These are phyloP conservation scores for Bombus fervidus DNA, from an alignment of 1,140 invertebrate species.

Conservation along the genomic window DNA sequence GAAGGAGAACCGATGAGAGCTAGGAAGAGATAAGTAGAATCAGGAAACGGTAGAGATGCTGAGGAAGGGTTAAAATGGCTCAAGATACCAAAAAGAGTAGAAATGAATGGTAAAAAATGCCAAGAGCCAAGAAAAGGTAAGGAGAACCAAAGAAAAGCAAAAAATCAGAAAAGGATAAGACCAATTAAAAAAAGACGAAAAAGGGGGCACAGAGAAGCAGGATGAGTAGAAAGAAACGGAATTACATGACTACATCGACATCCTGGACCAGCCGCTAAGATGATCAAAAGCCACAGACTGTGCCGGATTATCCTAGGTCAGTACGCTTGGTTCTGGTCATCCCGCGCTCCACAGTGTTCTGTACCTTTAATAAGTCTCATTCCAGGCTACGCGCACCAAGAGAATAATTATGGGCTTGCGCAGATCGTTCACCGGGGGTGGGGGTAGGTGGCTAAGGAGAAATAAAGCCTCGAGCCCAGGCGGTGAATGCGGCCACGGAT, in stretches of 20 bases:
- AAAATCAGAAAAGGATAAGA: background rate
- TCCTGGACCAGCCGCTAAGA: background rate
- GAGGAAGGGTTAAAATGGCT: background rate
- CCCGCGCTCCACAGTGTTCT: background rate
- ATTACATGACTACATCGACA: background rate
- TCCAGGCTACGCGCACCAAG: constrained; percentile 73
- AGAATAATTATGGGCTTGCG: constrained; percentile 82
- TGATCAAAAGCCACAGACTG: background rate
- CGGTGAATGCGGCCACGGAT: constrained; percentile 61
- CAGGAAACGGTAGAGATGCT: background rate
- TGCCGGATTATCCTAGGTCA: constrained; percentile 19
- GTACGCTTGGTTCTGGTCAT: constrained; percentile 10
- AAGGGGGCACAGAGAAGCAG: background rate
- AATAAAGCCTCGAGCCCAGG: constrained; percentile 63
- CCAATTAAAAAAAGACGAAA: background rate
- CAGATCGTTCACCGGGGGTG: constrained; percentile 68
- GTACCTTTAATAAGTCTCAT: constrained; percentile 63
- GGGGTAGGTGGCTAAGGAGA: constrained; percentile 50
- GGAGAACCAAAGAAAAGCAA: too few species aligned
- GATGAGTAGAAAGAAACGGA: too few species aligned
- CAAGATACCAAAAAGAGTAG: background rate
- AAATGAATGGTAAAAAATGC: background rate
- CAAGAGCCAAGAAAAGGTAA: background rate
- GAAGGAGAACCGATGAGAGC: background rate
- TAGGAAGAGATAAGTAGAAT: background rate